Conservation (phyloP, 2,888 invertebrate genomes). For the Nomada fabriciana region DNA sequence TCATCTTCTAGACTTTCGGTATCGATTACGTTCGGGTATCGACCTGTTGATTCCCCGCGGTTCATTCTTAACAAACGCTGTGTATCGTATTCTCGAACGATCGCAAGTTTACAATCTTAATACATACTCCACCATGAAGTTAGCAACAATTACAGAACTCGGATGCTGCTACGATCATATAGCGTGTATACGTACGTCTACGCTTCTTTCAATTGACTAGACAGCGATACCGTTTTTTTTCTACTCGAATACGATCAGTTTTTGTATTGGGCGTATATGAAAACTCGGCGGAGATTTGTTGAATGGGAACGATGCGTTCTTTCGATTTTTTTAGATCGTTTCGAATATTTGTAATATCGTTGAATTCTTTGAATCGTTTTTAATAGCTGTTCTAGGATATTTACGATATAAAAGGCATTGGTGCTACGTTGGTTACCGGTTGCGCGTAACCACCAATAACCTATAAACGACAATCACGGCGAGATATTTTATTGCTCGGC, state of each 20-base stretch:
- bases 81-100: conserved; percentile 46
- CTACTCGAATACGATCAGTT: background rate
- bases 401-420: too few relatives aligned
- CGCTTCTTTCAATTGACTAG: conserved; percentile 5
- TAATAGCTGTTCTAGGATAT: background rate
- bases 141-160: background rate
- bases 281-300: too few relatives aligned
- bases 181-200: background rate
- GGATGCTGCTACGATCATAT: background rate
- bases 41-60: conserved; percentile 75
- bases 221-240: background rate
- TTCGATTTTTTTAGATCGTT: too few relatives aligned
- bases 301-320: too few relatives aligned
- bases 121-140: conserved; percentile 6
- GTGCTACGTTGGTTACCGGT: background rate
- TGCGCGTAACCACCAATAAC: conserved; percentile 4
- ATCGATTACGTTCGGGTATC: conserved; percentile 65
- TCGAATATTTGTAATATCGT: background rate
- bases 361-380: background rate
- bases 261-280: too few relatives aligned
- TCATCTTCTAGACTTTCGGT: conserved; percentile 64
- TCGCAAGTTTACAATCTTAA: conserved; percentile 33
- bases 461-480: conserved; percentile 11
- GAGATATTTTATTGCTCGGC: background rate
- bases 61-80: conserved; percentile 40